Evolutionary conservation across 2,888 invertebrate species (phyloP).

Genomic region (Nemoura dubitans): DNA sequence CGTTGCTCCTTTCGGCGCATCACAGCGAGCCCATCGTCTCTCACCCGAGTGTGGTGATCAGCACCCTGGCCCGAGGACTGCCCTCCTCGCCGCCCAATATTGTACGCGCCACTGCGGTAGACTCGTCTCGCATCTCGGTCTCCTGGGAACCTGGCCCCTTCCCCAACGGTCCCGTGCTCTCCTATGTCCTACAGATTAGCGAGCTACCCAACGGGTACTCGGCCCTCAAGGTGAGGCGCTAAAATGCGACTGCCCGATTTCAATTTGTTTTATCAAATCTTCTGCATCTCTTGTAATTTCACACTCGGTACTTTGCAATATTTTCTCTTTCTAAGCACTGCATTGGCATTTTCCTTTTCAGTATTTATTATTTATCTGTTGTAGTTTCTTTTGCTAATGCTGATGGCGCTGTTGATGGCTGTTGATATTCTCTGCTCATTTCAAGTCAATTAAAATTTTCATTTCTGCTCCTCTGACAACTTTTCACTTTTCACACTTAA

Average conservation of each 20-base stretch:
- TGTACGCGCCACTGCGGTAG: constrained; percentile 79
- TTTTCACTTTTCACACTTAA: background rate
- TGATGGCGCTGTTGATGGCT: too few relatives aligned
- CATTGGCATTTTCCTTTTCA: too few relatives aligned
- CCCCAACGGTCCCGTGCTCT: constrained; percentile 87
- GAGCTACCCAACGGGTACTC: constrained; percentile 68
- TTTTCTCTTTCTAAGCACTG: background rate
- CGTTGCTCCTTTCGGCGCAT: constrained; percentile 77
- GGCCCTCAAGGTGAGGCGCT: constrained; percentile 69
- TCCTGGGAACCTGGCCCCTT: constrained; percentile 89
- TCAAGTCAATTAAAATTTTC: too few relatives aligned
- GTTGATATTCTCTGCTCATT: too few relatives aligned
- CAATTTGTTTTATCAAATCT: too few relatives aligned
- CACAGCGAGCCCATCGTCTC: constrained; percentile 76
- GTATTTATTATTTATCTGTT: too few relatives aligned
- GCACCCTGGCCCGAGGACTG: constrained; percentile 76
- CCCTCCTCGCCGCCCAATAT: constrained; percentile 81
- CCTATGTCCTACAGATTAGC: constrained; percentile 80
- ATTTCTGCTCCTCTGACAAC: background rate
- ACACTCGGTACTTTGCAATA: background rate
- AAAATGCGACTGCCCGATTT: constrained; percentile 44
- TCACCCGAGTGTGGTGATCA: constrained; percentile 78
- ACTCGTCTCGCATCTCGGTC: constrained; percentile 83
- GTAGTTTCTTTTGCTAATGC: too few relatives aligned
- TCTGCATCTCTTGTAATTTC: background rate